Percentiles rank a stretch among this genome's conserved stretches.
phyloP scores from a whole-genome alignment of 2,888 invertebrate genomes.

The Scrobipalpa costella region DNA sequence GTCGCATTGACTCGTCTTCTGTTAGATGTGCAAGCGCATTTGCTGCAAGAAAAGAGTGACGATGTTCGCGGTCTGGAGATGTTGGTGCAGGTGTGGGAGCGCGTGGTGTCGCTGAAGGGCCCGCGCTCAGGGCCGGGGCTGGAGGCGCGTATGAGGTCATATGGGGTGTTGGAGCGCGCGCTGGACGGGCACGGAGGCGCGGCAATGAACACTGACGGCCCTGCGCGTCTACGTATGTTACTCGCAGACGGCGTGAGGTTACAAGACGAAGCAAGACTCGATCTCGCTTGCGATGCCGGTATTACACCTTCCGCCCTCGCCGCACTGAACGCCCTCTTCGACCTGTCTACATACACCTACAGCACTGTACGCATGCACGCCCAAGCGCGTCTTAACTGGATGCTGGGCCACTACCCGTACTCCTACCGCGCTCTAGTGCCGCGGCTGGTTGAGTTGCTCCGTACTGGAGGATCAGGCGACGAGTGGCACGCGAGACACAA shows the following conservation, averaged over 20 bases:
- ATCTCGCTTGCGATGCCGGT: conserved; percentile 67
- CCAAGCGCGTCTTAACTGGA: conserved; percentile 83
- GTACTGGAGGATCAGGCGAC: conserved; percentile 71
- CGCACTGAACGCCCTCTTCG: conserved; percentile 59
- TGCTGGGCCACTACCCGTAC: conserved; percentile 84
- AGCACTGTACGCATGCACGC: conserved; percentile 81
- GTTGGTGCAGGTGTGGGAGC: conserved; percentile 85
- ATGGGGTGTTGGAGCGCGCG: conserved; percentile 82
- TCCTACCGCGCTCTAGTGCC: conserved; percentile 86
- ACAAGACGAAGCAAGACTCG: conserved; percentile 79
- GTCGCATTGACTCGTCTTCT: conserved; percentile 82
- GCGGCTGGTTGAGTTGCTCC: conserved; percentile 81
- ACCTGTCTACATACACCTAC: conserved; percentile 65
- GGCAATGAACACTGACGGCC: conserved; percentile 77
- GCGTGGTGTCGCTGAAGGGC: conserved; percentile 62
- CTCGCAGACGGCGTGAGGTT: conserved; percentile 84
- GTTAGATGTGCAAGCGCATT: conserved; percentile 82
- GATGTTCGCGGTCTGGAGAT: conserved; percentile 88
- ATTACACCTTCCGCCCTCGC: conserved; percentile 59
- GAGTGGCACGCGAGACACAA: conserved; percentile 71
- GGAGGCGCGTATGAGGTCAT: conserved; percentile 84
- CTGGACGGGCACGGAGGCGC: conserved; percentile 83
- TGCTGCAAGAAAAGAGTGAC: conserved; percentile 86
- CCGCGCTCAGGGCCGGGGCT: conserved; percentile 71
- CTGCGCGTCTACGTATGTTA: conserved; percentile 72